These are phyloP conservation scores for Archilochus colubris DNA, from an alignment of 2,113 vertebrate genomes.

Conservation along the genomic window DNA sequence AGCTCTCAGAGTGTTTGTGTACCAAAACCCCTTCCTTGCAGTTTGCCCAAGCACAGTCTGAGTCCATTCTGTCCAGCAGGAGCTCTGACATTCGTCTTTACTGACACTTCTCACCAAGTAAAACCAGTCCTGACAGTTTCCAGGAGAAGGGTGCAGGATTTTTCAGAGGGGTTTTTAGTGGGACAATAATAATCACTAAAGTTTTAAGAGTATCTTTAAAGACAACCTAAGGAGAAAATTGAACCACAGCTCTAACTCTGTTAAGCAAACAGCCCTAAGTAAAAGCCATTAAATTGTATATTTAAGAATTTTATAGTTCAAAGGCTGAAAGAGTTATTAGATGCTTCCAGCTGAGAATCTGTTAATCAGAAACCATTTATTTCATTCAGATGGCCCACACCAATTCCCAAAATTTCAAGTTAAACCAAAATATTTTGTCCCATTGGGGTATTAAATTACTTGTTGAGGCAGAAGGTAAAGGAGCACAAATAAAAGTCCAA, in stretches of 20 bases:
- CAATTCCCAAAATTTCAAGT: background rate
- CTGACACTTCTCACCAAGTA: background rate
- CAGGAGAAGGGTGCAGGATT: background rate
- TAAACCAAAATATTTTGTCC: background rate
- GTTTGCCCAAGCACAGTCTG: background rate
- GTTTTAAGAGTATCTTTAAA: background rate
- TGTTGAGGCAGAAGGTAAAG: background rate
- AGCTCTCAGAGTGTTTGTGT: accelerated
- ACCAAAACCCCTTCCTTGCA: background rate
- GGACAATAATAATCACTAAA: background rate
- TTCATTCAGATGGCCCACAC: background rate
- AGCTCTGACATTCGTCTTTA: background rate
- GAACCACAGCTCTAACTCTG: background rate
- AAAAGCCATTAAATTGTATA: background rate
- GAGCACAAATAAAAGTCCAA: background rate
- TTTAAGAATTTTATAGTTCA: background rate
- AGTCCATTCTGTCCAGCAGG: background rate
- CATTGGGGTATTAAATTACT: background rate
- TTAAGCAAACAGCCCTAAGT: background rate
- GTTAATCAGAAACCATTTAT: background rate
- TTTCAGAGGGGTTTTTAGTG: background rate
- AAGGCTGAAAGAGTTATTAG: slow-evolving; percentile 1
- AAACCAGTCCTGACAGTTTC: background rate
- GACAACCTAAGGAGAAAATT: background rate
- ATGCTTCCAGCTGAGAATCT: background rate